These are phyloP conservation scores for Eurystomus gularis DNA, from an alignment of 2,113 vertebrate genomes.

Conservation along the genomic window DNA sequence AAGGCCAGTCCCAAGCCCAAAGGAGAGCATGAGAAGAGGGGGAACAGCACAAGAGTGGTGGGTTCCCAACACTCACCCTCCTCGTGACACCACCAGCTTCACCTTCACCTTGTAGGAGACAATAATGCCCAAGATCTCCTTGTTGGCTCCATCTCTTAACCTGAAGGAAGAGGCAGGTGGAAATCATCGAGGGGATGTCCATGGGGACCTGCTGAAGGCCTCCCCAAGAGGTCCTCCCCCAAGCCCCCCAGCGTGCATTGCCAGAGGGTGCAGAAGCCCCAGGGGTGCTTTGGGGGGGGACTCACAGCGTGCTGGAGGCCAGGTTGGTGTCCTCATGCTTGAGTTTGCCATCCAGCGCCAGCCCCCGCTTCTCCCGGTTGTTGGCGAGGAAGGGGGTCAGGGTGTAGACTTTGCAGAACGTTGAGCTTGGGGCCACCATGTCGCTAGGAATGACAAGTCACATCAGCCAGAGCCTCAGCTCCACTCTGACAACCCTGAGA, in stretches of 20 bases:
- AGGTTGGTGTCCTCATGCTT: constrained; percentile 97
- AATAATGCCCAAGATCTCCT: constrained; percentile 93
- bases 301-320: constrained; percentile 96
- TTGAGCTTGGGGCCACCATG: constrained; percentile 89
- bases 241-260: accelerated
- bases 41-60: neutral
- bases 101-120: constrained; percentile 98
- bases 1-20: neutral
- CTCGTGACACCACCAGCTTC: constrained; percentile 95
- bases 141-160: constrained; percentile 90
- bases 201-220: neutral
- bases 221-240: neutral
- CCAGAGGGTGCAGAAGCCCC: neutral
- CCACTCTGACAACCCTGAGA: neutral
- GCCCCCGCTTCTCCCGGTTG: constrained; percentile 93
- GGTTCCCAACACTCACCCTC: constrained; percentile 82
- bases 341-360: constrained; percentile 92
- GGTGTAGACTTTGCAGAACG: constrained; percentile 95
- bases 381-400: constrained; percentile 92
- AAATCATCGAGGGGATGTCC: accelerated
- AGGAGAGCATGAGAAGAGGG: neutral
- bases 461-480: neutral
- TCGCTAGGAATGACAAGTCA: constrained; percentile 74
- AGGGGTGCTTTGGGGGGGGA: neutral
- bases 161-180: constrained; percentile 60